These are phyloP conservation scores for Gyrodactylus salaris DNA, from an alignment of 1,140 invertebrate species.

Conservation along the genomic window DNA sequence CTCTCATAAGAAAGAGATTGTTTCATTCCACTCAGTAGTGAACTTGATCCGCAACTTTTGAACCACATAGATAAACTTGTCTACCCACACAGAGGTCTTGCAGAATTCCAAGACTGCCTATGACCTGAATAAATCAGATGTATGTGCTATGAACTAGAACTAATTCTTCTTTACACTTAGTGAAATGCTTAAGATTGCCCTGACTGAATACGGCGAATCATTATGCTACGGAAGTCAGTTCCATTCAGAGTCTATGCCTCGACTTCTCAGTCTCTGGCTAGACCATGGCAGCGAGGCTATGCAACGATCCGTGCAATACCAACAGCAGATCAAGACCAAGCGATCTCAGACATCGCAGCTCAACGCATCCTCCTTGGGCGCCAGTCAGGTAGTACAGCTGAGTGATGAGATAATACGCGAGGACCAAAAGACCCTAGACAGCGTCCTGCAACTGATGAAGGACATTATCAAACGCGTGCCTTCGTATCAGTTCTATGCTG, in stretches of 20 bases:
- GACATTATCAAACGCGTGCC: neutral
- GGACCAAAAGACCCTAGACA: neutral
- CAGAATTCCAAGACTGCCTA: too few species aligned
- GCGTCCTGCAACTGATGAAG: neutral
- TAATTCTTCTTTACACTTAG: neutral
- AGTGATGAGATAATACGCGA: too few species aligned
- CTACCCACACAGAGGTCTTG: too few species aligned
- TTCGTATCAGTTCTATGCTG: constrained; percentile 6
- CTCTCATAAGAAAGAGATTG: too few species aligned
- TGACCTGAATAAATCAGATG: too few species aligned
- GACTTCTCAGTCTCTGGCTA: neutral
- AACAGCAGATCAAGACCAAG: neutral
- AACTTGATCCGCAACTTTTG: too few species aligned
- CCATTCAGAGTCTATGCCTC: neutral
- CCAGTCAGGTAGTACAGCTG: too few species aligned
- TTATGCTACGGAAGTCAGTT: neutral
- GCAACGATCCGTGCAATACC: neutral
- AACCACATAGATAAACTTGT: too few species aligned
- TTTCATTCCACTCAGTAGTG: too few species aligned
- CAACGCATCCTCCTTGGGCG: neutral
- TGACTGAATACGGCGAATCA: neutral
- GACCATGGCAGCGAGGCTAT: neutral
- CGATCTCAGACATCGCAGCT: neutral
- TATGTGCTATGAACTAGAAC: too few species aligned
- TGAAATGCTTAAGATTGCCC: neutral